phyloP scores from a whole-genome alignment of 2,888 invertebrate species.

The Unio pictorum region DNA sequence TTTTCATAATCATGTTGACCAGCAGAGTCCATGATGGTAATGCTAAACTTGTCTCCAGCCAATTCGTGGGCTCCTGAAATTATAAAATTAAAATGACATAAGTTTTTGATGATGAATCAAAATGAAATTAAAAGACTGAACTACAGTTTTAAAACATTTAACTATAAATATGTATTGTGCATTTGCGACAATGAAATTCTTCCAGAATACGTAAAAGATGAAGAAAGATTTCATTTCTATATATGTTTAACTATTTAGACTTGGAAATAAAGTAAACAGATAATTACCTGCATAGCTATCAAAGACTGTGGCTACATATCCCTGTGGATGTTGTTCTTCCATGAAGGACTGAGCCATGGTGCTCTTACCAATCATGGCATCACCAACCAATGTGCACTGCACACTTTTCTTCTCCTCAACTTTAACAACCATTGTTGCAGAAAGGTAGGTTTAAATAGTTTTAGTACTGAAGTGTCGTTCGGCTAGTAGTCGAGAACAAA shows the following conservation, averaged over 20 bases:
- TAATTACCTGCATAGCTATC: slow-evolving; percentile 50
- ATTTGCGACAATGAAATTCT: too few species aligned
- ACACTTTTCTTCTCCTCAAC: slow-evolving; percentile 33
- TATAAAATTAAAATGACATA: too few species aligned
- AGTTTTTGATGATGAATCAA: too few species aligned
- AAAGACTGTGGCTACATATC: slow-evolving; percentile 48
- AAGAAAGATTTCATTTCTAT: too few species aligned
- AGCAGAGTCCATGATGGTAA: slow-evolving; percentile 54
- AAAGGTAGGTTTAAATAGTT: too few species aligned
- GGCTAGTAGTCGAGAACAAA: too few species aligned
- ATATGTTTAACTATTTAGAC: too few species aligned
- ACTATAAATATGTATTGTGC: too few species aligned
- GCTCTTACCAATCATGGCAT: slow-evolving; percentile 59
- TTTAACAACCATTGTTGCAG: slow-evolving; percentile 24
- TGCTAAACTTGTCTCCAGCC: slow-evolving; percentile 50
- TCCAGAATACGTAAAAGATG: too few species aligned
- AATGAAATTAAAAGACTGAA: too few species aligned
- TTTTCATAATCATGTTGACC: slow-evolving; percentile 55
- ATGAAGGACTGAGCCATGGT: slow-evolving; percentile 45
- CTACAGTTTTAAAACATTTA: too few species aligned
- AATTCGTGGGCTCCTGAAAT: slow-evolving; percentile 16
- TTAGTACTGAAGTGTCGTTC: too few species aligned
- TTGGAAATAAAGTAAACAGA: neutral
- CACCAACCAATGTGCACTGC: slow-evolving; percentile 50
- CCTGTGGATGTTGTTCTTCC: slow-evolving; percentile 31